Conservation (phyloP, 2,888 invertebrate genomes). For the Eilema caniola region DNA sequence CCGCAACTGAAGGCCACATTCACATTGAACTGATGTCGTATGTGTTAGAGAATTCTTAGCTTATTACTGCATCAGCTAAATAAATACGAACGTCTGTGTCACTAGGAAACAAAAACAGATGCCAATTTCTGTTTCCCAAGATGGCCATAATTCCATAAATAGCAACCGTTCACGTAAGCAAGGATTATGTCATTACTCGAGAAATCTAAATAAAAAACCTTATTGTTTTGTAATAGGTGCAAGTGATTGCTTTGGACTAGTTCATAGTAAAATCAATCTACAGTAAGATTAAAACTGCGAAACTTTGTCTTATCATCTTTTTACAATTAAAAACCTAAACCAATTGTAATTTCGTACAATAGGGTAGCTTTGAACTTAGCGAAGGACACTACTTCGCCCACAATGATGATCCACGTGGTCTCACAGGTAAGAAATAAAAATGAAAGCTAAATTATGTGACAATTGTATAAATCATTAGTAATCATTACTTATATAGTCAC, state of each 20-base stretch:
- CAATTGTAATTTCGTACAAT: too few species aligned
- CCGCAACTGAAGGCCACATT: slow-evolving; percentile 68
- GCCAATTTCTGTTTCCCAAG: slow-evolving; percentile 25
- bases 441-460: neutral
- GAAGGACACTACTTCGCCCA: neutral
- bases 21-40: slow-evolving; percentile 63
- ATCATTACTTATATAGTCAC: too few species aligned
- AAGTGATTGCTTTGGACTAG: neutral
- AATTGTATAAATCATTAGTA: neutral
- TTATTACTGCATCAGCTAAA: slow-evolving; percentile 64
- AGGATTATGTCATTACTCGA: slow-evolving; percentile 29
- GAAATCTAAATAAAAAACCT: slow-evolving; percentile 20
- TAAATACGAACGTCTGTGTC: slow-evolving; percentile 24
- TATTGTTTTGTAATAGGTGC: neutral
- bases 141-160: slow-evolving; percentile 27
- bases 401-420: neutral
- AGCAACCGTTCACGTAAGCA: slow-evolving; percentile 24
- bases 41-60: slow-evolving; percentile 67
- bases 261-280: slow-evolving; percentile 4
- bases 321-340: neutral
- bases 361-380: neutral
- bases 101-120: slow-evolving; percentile 27
- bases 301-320: neutral
- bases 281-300: neutral
- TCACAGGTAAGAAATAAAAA: neutral